Evolutionary conservation across 2,888 invertebrate species (phyloP).

Genomic region (Chymomyza procnemis): DNA sequence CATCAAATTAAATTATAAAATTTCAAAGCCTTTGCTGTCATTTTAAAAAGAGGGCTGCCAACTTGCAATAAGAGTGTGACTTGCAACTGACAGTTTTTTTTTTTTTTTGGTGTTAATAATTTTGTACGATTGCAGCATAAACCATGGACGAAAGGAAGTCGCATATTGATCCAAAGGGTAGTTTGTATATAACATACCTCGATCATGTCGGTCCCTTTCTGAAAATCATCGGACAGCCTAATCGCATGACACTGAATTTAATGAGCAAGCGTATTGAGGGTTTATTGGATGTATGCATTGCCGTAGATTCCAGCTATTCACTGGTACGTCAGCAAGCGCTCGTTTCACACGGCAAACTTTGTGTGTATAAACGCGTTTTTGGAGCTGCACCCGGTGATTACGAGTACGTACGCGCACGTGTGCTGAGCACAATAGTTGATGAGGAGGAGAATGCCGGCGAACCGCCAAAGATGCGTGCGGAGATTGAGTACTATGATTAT

Average conservation of each 20-base stretch:
- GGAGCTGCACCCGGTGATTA: conserved; percentile 65
- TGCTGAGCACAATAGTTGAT: conserved; percentile 48
- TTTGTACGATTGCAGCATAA: conserved; percentile 43
- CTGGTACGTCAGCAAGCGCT: conserved; percentile 66
- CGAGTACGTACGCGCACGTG: conserved; percentile 78
- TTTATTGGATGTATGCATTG: conserved; percentile 69
- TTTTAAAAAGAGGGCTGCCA: background rate
- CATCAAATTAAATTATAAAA: no score
- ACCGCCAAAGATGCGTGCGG: conserved; percentile 81
- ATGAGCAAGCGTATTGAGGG: conserved; percentile 71
- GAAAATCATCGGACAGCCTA: conserved; percentile 85
- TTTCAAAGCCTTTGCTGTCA: conserved; percentile 16
- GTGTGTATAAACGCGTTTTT: conserved; percentile 78
- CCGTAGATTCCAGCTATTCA: conserved; percentile 67
- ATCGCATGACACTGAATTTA: conserved; percentile 68
- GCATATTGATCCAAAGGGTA: conserved; percentile 27
- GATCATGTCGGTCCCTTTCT: conserved; percentile 85
- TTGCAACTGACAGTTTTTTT: background rate
- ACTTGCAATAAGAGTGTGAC: no score
- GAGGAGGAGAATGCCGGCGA: no score
- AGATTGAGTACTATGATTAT: conserved; percentile 84
- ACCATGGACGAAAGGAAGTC: conserved; percentile 52
- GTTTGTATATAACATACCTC: conserved; percentile 76
- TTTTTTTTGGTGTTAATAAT: background rate
- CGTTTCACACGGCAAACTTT: conserved; percentile 64